phyloP scores from a whole-genome alignment of 2,888 invertebrate genomes.

The Chirona hameri region DNA sequence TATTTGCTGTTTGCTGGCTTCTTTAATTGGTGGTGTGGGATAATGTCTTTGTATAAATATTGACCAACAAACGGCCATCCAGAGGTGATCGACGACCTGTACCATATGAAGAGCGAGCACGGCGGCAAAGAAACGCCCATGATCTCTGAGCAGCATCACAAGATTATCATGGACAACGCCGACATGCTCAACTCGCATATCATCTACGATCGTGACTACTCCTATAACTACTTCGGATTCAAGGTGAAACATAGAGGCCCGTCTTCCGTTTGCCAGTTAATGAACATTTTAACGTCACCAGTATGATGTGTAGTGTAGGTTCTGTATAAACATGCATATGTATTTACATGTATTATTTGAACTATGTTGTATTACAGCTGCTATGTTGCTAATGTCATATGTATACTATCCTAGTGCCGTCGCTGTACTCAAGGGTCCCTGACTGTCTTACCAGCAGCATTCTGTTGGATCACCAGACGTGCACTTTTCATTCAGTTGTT shows the following conservation, averaged over 20 bases:
- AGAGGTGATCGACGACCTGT: constrained; percentile 88
- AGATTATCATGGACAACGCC: constrained; percentile 79
- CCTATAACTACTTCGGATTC: constrained; percentile 98
- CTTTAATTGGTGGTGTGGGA: too few relatives aligned
- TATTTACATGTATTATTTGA: not conserved
- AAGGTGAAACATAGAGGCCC: constrained; percentile 53
- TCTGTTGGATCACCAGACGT: not conserved
- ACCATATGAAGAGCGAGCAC: constrained; percentile 68
- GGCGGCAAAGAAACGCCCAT: constrained; percentile 72
- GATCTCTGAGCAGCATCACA: constrained; percentile 77
- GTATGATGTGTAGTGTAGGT: too few relatives aligned
- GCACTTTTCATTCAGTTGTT: not conserved
- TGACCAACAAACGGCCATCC: constrained; percentile 45
- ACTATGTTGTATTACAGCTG: not conserved
- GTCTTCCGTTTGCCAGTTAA: too few relatives aligned
- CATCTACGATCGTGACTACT: constrained; percentile 94
- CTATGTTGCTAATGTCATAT: not conserved
- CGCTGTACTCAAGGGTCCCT: too few relatives aligned
- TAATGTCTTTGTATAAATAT: not conserved
- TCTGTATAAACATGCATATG: too few relatives aligned
- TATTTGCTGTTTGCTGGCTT: too few relatives aligned
- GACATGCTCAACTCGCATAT: constrained; percentile 89
- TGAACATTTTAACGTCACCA: too few relatives aligned
- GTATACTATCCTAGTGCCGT: not conserved
- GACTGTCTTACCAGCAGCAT: too few relatives aligned